Evolutionary conservation across 2,113 vertebrate species (phyloP).

Genomic region (Hepsetus odoe): DNA sequence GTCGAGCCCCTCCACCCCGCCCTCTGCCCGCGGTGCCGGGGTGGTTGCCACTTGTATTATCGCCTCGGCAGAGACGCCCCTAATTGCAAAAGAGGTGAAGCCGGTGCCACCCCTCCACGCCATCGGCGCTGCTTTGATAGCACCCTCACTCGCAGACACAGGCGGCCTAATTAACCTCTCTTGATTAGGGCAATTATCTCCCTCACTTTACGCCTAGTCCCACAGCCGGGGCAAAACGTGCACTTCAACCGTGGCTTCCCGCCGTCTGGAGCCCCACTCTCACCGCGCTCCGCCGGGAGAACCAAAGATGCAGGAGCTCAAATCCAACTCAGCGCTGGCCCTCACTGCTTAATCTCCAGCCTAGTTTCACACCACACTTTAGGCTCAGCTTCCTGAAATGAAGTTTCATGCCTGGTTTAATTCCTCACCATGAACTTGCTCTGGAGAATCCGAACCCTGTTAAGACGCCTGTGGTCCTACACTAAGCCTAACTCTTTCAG

Average conservation of each 20-base stretch:
- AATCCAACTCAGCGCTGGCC: neutral
- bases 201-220: slow-evolving; percentile 75
- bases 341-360: neutral
- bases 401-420: no score
- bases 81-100: slow-evolving; percentile 71
- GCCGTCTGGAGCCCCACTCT: slow-evolving; percentile 14
- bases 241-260: slow-evolving; percentile 31
- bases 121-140: slow-evolving; percentile 65
- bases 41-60: slow-evolving; percentile 41
- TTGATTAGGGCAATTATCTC: slow-evolving; percentile 82
- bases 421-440: no score
- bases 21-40: neutral
- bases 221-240: slow-evolving; percentile 55
- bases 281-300: neutral
- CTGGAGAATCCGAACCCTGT: no score
- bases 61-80: slow-evolving; percentile 55
- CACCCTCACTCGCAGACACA: slow-evolving; percentile 63
- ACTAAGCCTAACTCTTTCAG: no score
- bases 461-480: no score
- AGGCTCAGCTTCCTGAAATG: neutral
- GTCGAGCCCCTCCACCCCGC: no score
- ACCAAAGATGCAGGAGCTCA: neutral
- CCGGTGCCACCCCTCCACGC: slow-evolving; percentile 62
- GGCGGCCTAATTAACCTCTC: slow-evolving; percentile 77
- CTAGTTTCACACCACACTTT: neutral